Evolutionary conservation across 2,797 vertebrate species (phyloP).

Genomic region (Premnoplex brunnescens): DNA sequence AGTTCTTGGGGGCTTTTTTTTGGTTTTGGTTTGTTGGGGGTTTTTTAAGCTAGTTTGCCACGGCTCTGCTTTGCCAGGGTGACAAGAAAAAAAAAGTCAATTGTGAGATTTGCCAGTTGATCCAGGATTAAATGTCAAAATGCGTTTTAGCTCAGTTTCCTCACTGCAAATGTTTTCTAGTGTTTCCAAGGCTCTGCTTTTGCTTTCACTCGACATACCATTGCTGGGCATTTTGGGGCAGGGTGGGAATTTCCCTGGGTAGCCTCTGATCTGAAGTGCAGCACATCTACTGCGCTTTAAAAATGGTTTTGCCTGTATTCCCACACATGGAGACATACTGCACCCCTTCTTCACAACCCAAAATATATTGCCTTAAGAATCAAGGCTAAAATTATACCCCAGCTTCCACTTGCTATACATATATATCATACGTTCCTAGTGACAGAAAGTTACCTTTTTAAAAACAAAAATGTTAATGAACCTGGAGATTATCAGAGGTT

Average conservation of each 20-base stretch:
- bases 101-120: conserved; percentile 22
- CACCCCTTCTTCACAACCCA: neutral
- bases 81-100: neutral
- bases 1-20: neutral
- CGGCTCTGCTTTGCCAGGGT: neutral
- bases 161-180: neutral
- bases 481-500: neutral
- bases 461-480: neutral
- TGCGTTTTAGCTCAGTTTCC: conserved; percentile 4
- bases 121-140: conserved; percentile 57
- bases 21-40: neutral
- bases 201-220: neutral
- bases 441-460: neutral
- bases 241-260: neutral
- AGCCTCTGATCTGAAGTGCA: neutral
- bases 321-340: neutral
- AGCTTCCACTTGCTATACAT: neutral
- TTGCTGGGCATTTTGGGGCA: neutral
- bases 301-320: neutral
- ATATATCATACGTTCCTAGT: neutral
- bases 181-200: neutral
- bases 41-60: neutral
- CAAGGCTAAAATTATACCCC: neutral
- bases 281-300: neutral
- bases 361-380: neutral